Conservation (phyloP, 2,113 vertebrate species). For the Thunnus thynnus region DNA sequence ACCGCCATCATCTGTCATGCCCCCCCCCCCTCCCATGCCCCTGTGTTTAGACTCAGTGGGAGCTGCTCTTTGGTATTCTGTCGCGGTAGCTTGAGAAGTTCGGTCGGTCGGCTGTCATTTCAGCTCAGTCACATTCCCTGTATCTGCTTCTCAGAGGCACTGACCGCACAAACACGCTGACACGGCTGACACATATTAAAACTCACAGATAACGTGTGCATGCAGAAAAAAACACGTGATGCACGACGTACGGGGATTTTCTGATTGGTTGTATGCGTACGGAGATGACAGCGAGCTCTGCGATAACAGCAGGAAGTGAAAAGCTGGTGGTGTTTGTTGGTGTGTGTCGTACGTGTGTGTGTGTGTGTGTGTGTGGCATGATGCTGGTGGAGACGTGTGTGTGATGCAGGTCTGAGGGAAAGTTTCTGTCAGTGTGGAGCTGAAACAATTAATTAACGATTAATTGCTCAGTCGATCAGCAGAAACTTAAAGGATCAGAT, state of each 20-base stretch:
- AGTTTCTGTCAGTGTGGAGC: too few species aligned
- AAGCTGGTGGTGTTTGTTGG: neutral
- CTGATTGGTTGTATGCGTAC: constrained; percentile 15
- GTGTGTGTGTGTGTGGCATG: constrained; percentile 4
- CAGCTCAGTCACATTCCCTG: constrained; percentile 26
- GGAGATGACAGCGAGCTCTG: constrained; percentile 10
- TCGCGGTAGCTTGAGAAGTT: constrained; percentile 1
- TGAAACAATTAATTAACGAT: too few species aligned
- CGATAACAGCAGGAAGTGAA: constrained; percentile 29
- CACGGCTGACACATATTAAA: neutral
- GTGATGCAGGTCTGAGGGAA: too few species aligned
- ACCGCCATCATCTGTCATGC: constrained; percentile 19
- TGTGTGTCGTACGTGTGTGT: neutral
- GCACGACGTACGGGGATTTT: neutral
- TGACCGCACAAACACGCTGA: constrained; percentile 6
- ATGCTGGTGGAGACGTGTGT: constrained; percentile 8
- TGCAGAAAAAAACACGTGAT: neutral
- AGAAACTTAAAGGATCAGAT: too few species aligned
- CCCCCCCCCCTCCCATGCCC: neutral
- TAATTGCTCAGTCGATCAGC: too few species aligned
- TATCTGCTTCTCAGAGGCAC: neutral
- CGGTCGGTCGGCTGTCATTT: constrained; percentile 25
- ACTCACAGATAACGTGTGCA: neutral
- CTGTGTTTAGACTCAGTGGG: constrained; percentile 47
- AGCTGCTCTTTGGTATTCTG: constrained; percentile 61